Evolutionary conservation across 1,140 invertebrate genomes (phyloP), one percentile per base, ranked within the genome.

Genomic region (Apocrypta bakeri): DNA sequence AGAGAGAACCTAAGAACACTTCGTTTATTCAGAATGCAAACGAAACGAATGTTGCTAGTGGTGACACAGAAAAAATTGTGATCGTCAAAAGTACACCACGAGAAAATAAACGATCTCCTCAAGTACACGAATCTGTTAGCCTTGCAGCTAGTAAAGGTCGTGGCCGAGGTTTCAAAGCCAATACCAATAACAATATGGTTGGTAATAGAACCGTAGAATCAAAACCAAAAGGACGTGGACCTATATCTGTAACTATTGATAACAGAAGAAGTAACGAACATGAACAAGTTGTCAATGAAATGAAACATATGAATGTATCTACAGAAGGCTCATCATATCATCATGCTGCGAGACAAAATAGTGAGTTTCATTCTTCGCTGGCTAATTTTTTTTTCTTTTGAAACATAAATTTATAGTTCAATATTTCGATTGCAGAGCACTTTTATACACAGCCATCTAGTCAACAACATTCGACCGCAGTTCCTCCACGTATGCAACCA

Each of bases 401-500:
- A 78, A 21, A 79, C n/a, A 40, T n/a, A 40, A 69, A n/a, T 64
- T 24, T 78, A 63, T 37, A 37, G 2, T 80, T 7, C 1, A 12
- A 48, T 63, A 56, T 78, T 63, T 83, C 83, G 68, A 79, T 87
- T 85, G 1, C 74, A 91, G 91, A 90, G 87, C 89, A 89, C 61
- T 91, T 89, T 82, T 91, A 92, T 85, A 84, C 84, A 0, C 90
- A 90, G 81, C 86, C 89, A 40, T 87, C 89, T 81, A 90, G 87
- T 86, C 91, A 92, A 68, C 91, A 91, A 73, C 89, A 92, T 85
- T 90, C 92, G 66, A 90, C 86, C 48, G 88, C 90, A 77, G 89
- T 93, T 77, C 92, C 92, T 21, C 92, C 93, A 24, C 92, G 93
- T 81, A 89, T 93, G 84, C 93, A 93, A 76, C 64, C 88, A 48